phyloP scores from a whole-genome alignment of 2,888 invertebrate species.

The Peribatodes rhomboidaria region DNA sequence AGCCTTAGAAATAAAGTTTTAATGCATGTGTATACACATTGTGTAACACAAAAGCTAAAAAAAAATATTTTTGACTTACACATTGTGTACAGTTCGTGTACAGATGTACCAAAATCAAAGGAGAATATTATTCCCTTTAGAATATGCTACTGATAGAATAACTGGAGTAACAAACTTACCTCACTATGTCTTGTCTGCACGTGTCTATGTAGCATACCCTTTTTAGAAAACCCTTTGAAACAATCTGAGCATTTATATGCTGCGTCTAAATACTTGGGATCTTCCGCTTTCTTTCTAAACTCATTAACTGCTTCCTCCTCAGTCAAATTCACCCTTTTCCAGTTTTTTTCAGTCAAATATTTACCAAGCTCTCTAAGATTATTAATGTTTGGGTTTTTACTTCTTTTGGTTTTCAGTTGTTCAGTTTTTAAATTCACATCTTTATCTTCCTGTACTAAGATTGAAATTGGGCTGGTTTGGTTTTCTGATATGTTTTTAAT shows the following conservation, averaged over 20 bases:
- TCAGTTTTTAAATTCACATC: constrained; percentile 11
- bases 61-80: too few species aligned
- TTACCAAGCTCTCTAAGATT: constrained; percentile 40
- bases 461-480: constrained; percentile 18
- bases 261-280: constrained; percentile 64
- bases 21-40: too few species aligned
- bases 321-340: constrained; percentile 66
- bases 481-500: constrained; percentile 2
- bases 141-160: too few species aligned
- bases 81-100: too few species aligned
- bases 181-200: constrained; percentile 65
- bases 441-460: constrained; percentile 14
- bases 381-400: constrained; percentile 26
- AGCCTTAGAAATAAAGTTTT: too few species aligned
- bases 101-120: too few species aligned
- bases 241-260: constrained; percentile 71
- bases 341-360: constrained; percentile 53
- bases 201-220: constrained; percentile 72
- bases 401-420: constrained; percentile 22
- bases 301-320: constrained; percentile 73
- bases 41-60: too few species aligned
- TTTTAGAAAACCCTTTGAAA: constrained; percentile 74
- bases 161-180: constrained; percentile 60
- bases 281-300: constrained; percentile 62
- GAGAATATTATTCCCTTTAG: too few species aligned